phyloP scores from a whole-genome alignment of 2,797 vertebrate species.

The Psittacula echo region DNA sequence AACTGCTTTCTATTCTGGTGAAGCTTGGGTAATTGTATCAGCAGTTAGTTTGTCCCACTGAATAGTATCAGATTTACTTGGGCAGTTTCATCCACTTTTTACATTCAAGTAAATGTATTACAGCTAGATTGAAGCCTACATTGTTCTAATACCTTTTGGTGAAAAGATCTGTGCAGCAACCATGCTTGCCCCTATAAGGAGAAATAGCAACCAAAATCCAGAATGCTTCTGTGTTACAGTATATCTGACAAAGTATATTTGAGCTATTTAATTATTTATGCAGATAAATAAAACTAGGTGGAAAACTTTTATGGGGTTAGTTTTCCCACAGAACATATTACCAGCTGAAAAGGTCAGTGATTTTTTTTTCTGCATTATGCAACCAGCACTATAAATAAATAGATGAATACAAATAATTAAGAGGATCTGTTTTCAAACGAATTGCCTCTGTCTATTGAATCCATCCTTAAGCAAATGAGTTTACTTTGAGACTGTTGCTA shows the following conservation, averaged over 20 bases:
- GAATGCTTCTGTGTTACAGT: background rate
- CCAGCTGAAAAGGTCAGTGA: background rate
- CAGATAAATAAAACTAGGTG: constrained; percentile 10
- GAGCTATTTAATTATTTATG: background rate
- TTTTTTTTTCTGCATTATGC: constrained; percentile 17
- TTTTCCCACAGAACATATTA: constrained; percentile 30
- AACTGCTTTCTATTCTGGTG: background rate
- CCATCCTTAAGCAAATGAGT: constrained; percentile 26
- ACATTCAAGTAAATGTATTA: background rate
- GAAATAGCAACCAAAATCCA: background rate
- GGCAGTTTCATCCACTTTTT: background rate
- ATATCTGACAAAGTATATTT: background rate
- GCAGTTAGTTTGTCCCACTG: background rate
- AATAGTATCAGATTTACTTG: background rate
- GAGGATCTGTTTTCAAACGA: constrained; percentile 24
- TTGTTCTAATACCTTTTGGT: background rate
- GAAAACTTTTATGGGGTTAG: constrained; percentile 15
- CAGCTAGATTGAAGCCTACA: background rate
- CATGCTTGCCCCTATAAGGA: background rate
- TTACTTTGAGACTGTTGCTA: constrained; percentile 18
- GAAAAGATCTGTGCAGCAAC: background rate
- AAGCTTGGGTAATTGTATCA: background rate
- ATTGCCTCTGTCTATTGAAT: background rate
- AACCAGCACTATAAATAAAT: constrained; percentile 36
- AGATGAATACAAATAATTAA: constrained; percentile 12